Evolutionary conservation across 2,888 invertebrate genomes (phyloP).

Genomic region (Cetonia aurata): DNA sequence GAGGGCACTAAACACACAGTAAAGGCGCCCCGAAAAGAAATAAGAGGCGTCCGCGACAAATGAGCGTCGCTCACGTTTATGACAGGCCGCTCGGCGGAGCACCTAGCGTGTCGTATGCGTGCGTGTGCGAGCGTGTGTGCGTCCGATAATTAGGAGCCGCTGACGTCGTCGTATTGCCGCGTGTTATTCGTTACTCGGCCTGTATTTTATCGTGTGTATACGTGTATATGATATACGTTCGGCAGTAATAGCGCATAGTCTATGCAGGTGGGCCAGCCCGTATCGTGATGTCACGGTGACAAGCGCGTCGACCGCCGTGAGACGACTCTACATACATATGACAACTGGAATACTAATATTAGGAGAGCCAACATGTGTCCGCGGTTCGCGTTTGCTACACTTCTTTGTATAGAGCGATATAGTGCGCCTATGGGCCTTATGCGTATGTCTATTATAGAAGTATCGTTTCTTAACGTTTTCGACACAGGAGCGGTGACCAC

Average conservation of each 20-base stretch:
- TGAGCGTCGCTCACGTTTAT: conserved; percentile 58
- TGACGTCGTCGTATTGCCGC: conserved; percentile 43
- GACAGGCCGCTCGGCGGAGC: conserved; percentile 3
- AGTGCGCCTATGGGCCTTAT: too few species aligned
- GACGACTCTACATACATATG: conserved; percentile 13
- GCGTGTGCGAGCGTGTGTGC: conserved; percentile 34
- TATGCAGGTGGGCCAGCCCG: conserved; percentile 64
- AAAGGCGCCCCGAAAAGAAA: conserved; percentile 1
- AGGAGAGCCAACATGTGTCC: conserved; percentile 54
- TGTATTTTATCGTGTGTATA: conserved; percentile 27
- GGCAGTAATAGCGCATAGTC: conserved; percentile 59
- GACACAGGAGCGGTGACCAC: too few species aligned
- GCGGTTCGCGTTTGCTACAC: conserved; percentile 3
- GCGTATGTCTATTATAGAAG: too few species aligned
- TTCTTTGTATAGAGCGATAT: too few species aligned
- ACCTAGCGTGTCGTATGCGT: neutral
- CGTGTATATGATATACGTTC: conserved; percentile 49
- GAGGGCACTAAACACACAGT: conserved; percentile 49
- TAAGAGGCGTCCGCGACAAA: conserved; percentile 55
- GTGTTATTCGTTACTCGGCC: conserved; percentile 20
- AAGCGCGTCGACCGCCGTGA: conserved; percentile 1
- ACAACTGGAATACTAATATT: conserved; percentile 61
- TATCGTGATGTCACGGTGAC: conserved; percentile 53
- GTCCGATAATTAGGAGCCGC: conserved; percentile 61
- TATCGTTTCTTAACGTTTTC: too few species aligned